Evolutionary conservation across 2,113 vertebrate species (phyloP), one percentile per base, ranked within the genome.

Genomic region (Oreochromis aureus): DNA sequence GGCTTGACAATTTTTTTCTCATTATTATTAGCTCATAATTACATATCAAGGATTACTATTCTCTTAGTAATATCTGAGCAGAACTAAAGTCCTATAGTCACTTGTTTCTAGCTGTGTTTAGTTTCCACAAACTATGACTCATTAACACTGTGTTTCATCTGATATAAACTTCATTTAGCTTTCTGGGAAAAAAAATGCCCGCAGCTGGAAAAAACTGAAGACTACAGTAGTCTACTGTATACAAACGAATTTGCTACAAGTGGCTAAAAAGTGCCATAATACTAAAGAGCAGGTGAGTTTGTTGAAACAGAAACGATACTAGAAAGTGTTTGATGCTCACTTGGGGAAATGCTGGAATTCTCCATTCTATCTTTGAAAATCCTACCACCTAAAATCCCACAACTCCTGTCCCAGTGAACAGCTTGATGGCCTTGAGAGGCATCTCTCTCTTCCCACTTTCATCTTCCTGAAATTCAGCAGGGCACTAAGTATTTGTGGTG

Each of bases 401-500:
- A 87, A 80, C 55, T 84, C 73, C 27, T 19, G 15, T 51, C 85
- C 54, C 32, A 80, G 61, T 54, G 13, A 88, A 48, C 44, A 51
- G 44, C 87, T 86, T 80, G 82, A 48, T 80, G 86, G 66, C 53
- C 83, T 39, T 87, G 80, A 92, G 36, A 87, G 79, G 12, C 78
- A 63, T 85, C 24, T 24, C 66, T 78, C 82, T 82, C 83, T 91
- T 88, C 86, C 83, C 56, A 85, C 91, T 94, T 94, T 93, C 92
- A 92, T 93, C 90, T 91, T 80, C 18, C 44, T 90, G 86, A 91
- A 93, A 94, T 92, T 94, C 93, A 95, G 93, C 94, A 89, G 93
- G 91, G 87, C 66, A 91, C 91, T 88, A 89, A 93, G 92, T 93
- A 94, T 96, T 95, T 95, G 92, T 92, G 92, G 94, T 83, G 92